Evolutionary conservation across 2,113 vertebrate species (phyloP).

Genomic region (Psammodynastes pulverulentus): DNA sequence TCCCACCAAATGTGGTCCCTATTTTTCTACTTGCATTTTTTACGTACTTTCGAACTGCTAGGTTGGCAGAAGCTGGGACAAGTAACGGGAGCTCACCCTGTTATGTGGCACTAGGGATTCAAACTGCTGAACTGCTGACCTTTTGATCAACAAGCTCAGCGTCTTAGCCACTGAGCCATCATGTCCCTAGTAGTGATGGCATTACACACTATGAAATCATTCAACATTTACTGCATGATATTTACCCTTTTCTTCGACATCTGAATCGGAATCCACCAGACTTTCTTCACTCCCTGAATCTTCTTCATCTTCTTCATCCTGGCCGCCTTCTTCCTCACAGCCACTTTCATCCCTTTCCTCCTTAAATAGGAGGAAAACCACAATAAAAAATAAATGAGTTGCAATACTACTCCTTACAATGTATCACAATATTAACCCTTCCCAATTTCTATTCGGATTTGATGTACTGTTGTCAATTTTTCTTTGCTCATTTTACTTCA

Average conservation of each 20-base stretch:
- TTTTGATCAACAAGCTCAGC: too few species aligned
- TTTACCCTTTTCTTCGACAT: conserved; percentile 90
- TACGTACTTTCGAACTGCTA: too few species aligned
- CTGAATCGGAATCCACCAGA: conserved; percentile 89
- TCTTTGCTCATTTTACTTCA: background rate
- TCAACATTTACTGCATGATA: background rate
- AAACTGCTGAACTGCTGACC: too few species aligned
- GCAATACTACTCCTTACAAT: background rate
- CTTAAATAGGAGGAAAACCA: conserved; percentile 68
- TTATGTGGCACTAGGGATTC: too few species aligned
- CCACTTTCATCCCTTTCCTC: conserved; percentile 88
- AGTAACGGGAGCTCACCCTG: too few species aligned
- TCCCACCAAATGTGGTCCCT: too few species aligned
- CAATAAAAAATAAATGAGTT: background rate
- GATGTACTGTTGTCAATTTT: background rate
- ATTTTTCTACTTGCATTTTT: too few species aligned
- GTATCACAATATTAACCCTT: background rate
- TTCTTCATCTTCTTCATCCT: conserved; percentile 82
- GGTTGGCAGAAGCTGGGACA: too few species aligned
- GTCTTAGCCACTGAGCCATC: too few species aligned
- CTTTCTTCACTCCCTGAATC: conserved; percentile 93
- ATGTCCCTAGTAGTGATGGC: too few species aligned
- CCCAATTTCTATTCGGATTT: background rate
- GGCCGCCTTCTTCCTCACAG: conserved; percentile 89
- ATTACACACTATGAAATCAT: background rate